These are phyloP conservation scores for Perca flavescens DNA, from an alignment of 2,113 vertebrate species.

Conservation along the genomic window DNA sequence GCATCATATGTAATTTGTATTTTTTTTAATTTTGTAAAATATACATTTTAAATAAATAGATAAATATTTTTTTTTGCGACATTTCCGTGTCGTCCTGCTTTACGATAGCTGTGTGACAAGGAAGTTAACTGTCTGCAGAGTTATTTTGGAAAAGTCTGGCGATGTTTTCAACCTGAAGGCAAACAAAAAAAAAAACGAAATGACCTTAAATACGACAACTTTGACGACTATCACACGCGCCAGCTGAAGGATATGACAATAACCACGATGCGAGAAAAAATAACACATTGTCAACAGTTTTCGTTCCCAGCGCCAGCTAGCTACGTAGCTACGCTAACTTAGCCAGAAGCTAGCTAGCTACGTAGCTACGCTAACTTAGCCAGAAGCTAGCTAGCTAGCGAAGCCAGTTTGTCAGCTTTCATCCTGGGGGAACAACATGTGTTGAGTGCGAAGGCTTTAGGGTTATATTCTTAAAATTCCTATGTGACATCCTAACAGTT, in stretches of 20 bases:
- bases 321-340: constrained; percentile 35
- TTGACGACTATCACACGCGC: rapidly evolving
- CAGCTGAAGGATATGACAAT: not conserved
- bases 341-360: constrained; percentile 12
- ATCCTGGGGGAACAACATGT: not conserved
- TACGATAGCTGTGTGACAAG: constrained; percentile 42
- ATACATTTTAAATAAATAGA: not conserved
- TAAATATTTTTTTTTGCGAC: constrained; percentile 18
- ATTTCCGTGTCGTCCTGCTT: constrained; percentile 33
- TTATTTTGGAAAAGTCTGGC: not conserved
- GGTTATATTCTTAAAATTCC: not conserved
- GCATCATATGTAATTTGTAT: too few relatives aligned
- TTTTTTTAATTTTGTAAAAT: too few relatives aligned
- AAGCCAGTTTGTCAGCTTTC: not conserved
- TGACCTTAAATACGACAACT: rapidly evolving
- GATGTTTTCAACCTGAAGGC: not conserved
- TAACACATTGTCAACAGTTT: not conserved
- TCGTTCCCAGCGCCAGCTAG: constrained; percentile 14
- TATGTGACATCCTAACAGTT: not conserved
- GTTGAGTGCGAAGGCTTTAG: not conserved
- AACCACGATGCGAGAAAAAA: constrained; percentile 34
- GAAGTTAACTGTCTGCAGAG: constrained; percentile 32
- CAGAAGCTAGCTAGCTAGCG: not conserved
- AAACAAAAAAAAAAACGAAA: not conserved
- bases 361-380: constrained; percentile 41